Evolutionary conservation across 2,888 invertebrate species (phyloP).

Genomic region (Teinopalpus imperialis): DNA sequence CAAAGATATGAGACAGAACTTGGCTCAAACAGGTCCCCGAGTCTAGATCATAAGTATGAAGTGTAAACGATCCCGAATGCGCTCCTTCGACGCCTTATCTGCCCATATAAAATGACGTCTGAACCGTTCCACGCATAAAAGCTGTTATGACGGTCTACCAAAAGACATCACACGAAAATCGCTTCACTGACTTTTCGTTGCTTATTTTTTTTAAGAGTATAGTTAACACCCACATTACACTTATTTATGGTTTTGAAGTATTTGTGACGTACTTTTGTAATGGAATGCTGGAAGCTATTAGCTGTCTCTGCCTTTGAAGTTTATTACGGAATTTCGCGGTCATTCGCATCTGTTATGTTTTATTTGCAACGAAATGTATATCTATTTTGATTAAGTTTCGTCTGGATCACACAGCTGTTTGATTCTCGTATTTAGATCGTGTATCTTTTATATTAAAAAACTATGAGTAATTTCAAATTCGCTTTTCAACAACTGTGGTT

Average conservation of each 20-base stretch:
- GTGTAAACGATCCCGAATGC: neutral
- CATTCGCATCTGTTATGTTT: too few relatives aligned
- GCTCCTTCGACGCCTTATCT: slow-evolving; percentile 9
- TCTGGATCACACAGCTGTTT: too few relatives aligned
- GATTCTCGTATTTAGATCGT: too few relatives aligned
- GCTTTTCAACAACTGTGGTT: too few relatives aligned
- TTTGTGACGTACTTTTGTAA: slow-evolving; percentile 2
- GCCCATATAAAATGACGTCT: slow-evolving; percentile 4
- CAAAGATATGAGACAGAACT: too few relatives aligned
- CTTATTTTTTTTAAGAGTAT: neutral
- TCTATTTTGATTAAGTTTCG: too few relatives aligned
- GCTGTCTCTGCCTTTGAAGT: slow-evolving; percentile 13
- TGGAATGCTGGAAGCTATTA: slow-evolving; percentile 8
- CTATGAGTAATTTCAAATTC: too few relatives aligned
- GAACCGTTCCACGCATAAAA: slow-evolving; percentile 17
- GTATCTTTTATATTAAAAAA: too few relatives aligned
- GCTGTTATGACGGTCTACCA: neutral
- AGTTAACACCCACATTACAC: slow-evolving; percentile 14
- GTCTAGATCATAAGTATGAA: too few relatives aligned
- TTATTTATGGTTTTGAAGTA: slow-evolving; percentile 13
- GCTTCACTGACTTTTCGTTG: slow-evolving; percentile 1
- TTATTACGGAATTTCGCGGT: slow-evolving; percentile 5
- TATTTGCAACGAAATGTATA: too few relatives aligned
- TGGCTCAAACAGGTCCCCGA: too few relatives aligned
- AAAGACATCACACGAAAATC: slow-evolving; percentile 5